Conservation (phyloP, 2,888 invertebrate species). For the Microchrysa polita region DNA sequence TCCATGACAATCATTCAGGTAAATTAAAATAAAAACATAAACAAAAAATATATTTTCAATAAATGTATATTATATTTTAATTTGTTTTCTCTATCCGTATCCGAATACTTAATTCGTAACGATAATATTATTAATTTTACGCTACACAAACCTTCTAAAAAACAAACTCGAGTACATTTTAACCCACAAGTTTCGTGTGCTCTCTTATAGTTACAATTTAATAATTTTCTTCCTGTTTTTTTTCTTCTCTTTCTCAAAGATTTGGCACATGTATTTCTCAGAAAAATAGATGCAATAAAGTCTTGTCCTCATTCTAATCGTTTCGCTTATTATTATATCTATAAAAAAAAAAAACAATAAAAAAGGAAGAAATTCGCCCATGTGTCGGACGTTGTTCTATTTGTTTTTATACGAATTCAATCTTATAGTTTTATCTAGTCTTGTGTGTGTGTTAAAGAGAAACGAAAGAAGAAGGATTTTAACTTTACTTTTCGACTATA, state of each 20-base stretch:
- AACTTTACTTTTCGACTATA: no score
- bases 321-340: slow-evolving; percentile 11
- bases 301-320: slow-evolving; percentile 35
- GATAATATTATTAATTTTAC: background rate
- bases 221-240: slow-evolving; percentile 8
- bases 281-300: slow-evolving; percentile 44
- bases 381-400: background rate
- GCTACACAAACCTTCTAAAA: background rate
- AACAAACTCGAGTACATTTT: background rate
- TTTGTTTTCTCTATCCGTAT: slow-evolving; percentile 15
- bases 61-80: slow-evolving; percentile 35
- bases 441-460: background rate
- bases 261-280: slow-evolving; percentile 42
- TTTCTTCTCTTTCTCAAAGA: slow-evolving; percentile 14
- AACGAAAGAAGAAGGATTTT: background rate
- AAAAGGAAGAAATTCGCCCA: background rate
- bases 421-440: background rate
- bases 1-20: background rate
- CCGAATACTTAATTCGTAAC: background rate
- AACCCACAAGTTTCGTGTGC: background rate
- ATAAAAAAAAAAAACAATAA: no score
- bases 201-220: background rate
- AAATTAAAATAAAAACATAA: slow-evolving; percentile 36
- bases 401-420: background rate
- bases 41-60: slow-evolving; percentile 17